Base-by-base conservation (phyloP, 2,888 invertebrate species). In the Phengaris arion region DNA sequence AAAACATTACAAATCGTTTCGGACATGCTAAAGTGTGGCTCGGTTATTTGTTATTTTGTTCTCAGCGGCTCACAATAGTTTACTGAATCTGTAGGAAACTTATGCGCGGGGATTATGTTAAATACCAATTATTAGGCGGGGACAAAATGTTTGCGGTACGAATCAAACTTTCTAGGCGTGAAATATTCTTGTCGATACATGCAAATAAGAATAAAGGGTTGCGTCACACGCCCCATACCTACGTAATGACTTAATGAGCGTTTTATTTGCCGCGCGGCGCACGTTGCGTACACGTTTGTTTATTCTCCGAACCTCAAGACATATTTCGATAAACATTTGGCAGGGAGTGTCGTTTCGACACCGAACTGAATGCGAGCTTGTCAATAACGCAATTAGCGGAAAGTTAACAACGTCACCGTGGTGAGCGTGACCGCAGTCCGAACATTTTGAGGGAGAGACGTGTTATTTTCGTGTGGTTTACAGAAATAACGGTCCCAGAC, bases 311-410 rank as follows among this genome's bases (percentile, higher is more conserved):
- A 76, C 55, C 69, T 45, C 74, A 51, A 15, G 64, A 74, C 57
- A 48, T 59, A 15, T 72, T 74, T 45, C 6, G 35, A 64, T 74
- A 9, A 48, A 45, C 75, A 77, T 78, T 74, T 77, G 78, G 77
- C 75, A 35, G 68, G 57, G 51, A 59, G 51, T 74, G 52, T 48
- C 51, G 59, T 75, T 69, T 74, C 69, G 77, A 68, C 75, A 77
- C 75, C 35, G 74, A 86, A 86, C 86, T 85, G 86, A 87, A 87
- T 84, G 85, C 85, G 84, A 83, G 82, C 83, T 86, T 90, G 92
- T 92, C 93, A 93, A 92, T 93, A 93, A 87, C 86, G 90, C 86
- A 91, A 92, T 93, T 92, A 93, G 92, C 87, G 90, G 91, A 88
- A 90, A 92, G 88, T 88, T 88, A 89, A 92, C 90, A 91, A 89